phyloP scores from a whole-genome alignment of 2,888 invertebrate genomes.

The Malthinus seriepunctatus region DNA sequence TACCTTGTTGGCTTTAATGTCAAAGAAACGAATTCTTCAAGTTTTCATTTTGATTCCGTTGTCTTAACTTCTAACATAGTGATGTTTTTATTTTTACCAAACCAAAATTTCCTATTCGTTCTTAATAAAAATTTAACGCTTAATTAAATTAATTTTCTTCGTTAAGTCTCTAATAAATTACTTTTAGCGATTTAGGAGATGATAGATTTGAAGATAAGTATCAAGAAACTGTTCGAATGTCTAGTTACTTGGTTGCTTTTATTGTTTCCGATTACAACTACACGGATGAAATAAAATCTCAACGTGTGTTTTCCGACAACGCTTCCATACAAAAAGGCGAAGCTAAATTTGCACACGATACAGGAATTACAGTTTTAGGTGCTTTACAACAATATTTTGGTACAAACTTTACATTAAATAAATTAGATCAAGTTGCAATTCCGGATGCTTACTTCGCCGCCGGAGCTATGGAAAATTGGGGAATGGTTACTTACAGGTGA shows the following conservation, averaged over 20 bases:
- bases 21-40: too few species aligned
- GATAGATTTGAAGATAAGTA: constrained; percentile 6
- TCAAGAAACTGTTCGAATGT: constrained; percentile 57
- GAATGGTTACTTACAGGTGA: constrained; percentile 1
- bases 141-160: too few species aligned
- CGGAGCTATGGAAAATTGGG: constrained; percentile 14
- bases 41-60: neutral
- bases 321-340: constrained; percentile 39
- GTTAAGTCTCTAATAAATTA: constrained; percentile 40
- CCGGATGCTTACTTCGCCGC: neutral
- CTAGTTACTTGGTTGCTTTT: constrained; percentile 77
- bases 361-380: constrained; percentile 54
- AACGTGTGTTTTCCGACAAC: constrained; percentile 42
- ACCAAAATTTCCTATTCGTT: constrained; percentile 54
- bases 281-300: constrained; percentile 43
- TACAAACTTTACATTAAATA: constrained; percentile 51
- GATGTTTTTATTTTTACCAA: constrained; percentile 74
- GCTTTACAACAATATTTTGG: constrained; percentile 63
- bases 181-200: constrained; percentile 5
- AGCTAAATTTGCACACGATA: constrained; percentile 51
- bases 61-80: neutral
- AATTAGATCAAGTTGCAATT: constrained; percentile 5
- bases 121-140: too few species aligned
- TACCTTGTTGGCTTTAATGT: too few species aligned
- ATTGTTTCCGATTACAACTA: constrained; percentile 63